phyloP scores from a whole-genome alignment of 2,113 vertebrate species.

The Eubucco bourcierii region DNA sequence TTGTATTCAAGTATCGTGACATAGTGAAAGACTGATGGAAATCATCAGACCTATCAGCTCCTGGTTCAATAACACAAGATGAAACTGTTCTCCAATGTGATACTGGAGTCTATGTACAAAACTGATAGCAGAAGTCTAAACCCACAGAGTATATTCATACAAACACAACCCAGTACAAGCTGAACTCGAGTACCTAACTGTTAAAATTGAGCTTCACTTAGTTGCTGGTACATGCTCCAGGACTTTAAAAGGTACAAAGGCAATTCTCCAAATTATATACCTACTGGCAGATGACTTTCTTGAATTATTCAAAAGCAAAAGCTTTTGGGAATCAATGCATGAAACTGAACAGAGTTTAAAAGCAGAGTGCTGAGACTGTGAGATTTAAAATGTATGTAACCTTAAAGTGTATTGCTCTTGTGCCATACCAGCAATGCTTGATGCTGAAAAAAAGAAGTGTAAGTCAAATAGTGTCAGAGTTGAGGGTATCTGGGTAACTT shows the following conservation, averaged over 20 bases:
- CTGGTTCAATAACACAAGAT: not conserved
- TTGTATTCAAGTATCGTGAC: not conserved
- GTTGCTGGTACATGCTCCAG: not conserved
- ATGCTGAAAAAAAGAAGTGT: not conserved
- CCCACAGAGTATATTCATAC: not conserved
- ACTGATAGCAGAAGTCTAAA: not conserved
- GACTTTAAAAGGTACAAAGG: constrained; percentile 44
- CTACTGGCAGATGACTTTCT: constrained; percentile 15
- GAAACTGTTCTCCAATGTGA: not conserved
- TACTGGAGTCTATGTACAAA: not conserved
- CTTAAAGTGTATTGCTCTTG: not conserved
- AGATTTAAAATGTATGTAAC: not conserved
- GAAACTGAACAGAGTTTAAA: not conserved
- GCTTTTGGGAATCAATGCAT: constrained; percentile 23
- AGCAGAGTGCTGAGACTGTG: not conserved
- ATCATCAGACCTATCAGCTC: not conserved
- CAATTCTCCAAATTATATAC: constrained; percentile 46
- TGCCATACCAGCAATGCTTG: not conserved
- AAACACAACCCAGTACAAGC: not conserved
- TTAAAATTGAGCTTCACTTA: constrained; percentile 34
- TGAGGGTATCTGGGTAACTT: not conserved
- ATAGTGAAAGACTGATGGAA: not conserved
- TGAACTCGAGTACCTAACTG: not conserved
- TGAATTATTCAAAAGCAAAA: constrained; percentile 53
- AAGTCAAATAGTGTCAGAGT: not conserved